These are phyloP conservation scores for Drosophila tanythrix DNA, from an alignment of 2,888 invertebrate species.

Conservation along the genomic window DNA sequence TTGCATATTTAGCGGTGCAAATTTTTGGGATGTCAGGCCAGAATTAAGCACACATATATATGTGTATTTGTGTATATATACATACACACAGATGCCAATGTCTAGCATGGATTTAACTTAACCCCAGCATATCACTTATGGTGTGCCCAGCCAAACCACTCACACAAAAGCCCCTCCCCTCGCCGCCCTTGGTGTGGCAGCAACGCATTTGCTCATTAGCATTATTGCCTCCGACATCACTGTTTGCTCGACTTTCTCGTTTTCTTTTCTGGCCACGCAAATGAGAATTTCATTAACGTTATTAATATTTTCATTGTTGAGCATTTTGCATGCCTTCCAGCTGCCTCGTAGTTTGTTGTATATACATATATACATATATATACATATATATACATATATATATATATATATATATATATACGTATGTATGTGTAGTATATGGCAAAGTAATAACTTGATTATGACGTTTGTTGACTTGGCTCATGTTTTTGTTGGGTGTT, in stretches of 20 bases:
- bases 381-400: background rate
- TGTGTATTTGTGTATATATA: background rate
- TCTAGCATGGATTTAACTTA: constrained; percentile 50
- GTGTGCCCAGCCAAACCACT: background rate
- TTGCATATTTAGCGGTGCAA: constrained; percentile 66
- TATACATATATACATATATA: background rate
- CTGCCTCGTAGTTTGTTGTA: constrained; percentile 15
- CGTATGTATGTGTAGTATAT: constrained; percentile 5
- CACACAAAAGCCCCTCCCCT: background rate
- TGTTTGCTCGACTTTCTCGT: constrained; percentile 45
- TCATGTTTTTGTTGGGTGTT: constrained; percentile 24
- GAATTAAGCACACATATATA: constrained; percentile 6
- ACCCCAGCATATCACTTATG: constrained; percentile 45
- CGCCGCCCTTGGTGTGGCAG: background rate
- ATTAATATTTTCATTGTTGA: constrained; percentile 75
- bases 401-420: background rate
- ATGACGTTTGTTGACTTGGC: constrained; percentile 65
- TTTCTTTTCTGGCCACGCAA: constrained; percentile 44
- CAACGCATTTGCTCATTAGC: constrained; percentile 64
- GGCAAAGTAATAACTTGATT: constrained; percentile 67
- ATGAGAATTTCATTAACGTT: constrained; percentile 77
- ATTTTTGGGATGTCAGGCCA: constrained; percentile 50
- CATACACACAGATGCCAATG: background rate
- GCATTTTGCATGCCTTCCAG: constrained; percentile 55
- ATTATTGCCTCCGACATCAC: constrained; percentile 58